Base-by-base conservation (phyloP, 1,140 invertebrate genomes). In the Teleopsis dalmanni region DNA sequence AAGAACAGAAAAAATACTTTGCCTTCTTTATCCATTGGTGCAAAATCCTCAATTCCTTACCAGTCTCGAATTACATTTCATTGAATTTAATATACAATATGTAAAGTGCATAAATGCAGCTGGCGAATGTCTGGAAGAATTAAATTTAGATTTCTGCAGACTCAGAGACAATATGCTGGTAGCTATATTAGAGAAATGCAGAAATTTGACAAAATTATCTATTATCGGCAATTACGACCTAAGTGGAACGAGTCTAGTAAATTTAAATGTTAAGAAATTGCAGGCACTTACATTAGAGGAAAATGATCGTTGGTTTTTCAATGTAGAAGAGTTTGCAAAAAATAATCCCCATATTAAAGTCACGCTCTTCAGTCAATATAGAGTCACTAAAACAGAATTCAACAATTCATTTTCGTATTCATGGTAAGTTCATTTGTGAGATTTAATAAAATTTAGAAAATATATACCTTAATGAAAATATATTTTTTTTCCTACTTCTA, bases 101-200 rank as follows among this genome's bases (percentile, higher is more conserved):
- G 19, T 27, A n/a, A 13, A 50, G 5, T 50, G 16, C 13, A n/a
- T 50, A 16, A 21, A 27, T 4, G 19, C 19, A 1, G 16, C 21
- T 13, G 41, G 33, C 0, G 6, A 31, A 29, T 29, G 31, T n/a
- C 11, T 50, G 3, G 23, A 38, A 31, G 14, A 23, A 29, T 22
- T 50, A 11, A 37, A 50, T 45, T 37, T 50, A 22, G 44, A 29
- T n/a, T 45, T 37, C 21, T 50, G 41, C 13, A 40, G 44, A 38
- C n/a, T 50, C 4, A 50, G 33, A 5, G 48, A 50, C 37, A 34
- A 45, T 37, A 11, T 50, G n/a, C 33, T 50, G 31, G 21, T 7
- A 6, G 36, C 37, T 10, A 31, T 48, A 4, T 19, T 48, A 11
- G 16, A 33, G 13, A 33, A 23, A 10, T 48, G 47, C 21, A 14